These are phyloP conservation scores for Campylorhamphus procurvoides DNA, from an alignment of 2,113 vertebrate genomes.

Conservation along the genomic window DNA sequence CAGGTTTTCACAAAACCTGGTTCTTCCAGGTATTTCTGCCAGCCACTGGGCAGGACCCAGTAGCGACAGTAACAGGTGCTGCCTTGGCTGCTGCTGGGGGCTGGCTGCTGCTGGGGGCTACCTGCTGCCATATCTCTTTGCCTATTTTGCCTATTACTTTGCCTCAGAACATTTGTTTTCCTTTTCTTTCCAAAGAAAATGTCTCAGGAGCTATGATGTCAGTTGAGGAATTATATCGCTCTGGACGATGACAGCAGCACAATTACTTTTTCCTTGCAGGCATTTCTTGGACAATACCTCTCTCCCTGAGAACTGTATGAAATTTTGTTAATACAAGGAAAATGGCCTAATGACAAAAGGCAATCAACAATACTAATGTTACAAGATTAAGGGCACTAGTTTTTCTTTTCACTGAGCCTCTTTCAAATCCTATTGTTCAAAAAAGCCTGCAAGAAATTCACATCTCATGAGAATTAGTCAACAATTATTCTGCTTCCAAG, in stretches of 20 bases:
- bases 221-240: background rate
- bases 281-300: background rate
- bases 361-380: background rate
- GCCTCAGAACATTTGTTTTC: background rate
- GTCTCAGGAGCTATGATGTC: background rate
- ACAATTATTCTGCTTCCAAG: constrained; percentile 47
- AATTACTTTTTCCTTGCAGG: background rate
- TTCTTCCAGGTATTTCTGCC: background rate
- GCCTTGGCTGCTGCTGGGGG: too few species aligned
- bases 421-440: constrained; percentile 21
- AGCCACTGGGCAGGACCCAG: background rate
- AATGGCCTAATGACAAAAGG: background rate
- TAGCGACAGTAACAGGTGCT: accelerated
- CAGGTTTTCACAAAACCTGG: background rate
- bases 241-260: background rate
- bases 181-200: background rate
- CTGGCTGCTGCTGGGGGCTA: background rate
- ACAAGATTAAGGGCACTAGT: background rate
- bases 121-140: background rate
- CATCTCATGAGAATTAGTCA: constrained; percentile 54
- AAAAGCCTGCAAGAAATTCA: constrained; percentile 34
- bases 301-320: background rate
- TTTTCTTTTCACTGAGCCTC: background rate
- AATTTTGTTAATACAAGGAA: constrained; percentile 7
- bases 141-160: background rate